These are phyloP conservation scores for Formica exsecta DNA, from an alignment of 1,140 invertebrate species.

Conservation along the genomic window DNA sequence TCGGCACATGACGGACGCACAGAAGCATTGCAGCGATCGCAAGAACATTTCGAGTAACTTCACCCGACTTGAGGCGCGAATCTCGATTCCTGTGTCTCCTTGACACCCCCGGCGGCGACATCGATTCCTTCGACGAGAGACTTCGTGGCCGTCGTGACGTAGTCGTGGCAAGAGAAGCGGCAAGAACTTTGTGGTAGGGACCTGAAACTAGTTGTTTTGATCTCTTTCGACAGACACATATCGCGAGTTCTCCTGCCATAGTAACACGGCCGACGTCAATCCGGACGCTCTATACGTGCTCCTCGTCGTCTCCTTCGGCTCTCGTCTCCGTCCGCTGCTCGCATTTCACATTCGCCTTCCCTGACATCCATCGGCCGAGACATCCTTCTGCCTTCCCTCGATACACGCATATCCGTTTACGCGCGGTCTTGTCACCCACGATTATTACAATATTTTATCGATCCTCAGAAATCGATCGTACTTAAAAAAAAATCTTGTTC, in stretches of 20 bases:
- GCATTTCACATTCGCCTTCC: neutral
- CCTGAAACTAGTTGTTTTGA: slow-evolving; percentile 71
- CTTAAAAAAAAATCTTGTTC: neutral
- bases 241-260: slow-evolving; percentile 66
- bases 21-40: neutral
- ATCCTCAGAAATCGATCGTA: neutral
- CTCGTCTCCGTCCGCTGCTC: neutral
- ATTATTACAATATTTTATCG: neutral
- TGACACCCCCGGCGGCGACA: neutral
- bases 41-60: neutral
- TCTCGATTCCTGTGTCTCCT: neutral
- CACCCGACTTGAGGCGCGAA: neutral
- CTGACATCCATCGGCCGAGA: neutral
- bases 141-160: slow-evolving; percentile 16
- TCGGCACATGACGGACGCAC: neutral
- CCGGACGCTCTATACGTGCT: slow-evolving; percentile 51
- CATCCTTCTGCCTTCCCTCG: neutral
- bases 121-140: slow-evolving; percentile 41
- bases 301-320: slow-evolving; percentile 13
- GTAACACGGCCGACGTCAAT: slow-evolving; percentile 70
- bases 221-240: slow-evolving; percentile 68
- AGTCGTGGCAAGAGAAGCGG: slow-evolving; percentile 19
- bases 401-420: neutral
- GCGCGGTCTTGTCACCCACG: neutral
- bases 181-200: slow-evolving; percentile 69